phyloP scores from a whole-genome alignment of 2,797 vertebrate genomes.

The Strix occidentalis region DNA sequence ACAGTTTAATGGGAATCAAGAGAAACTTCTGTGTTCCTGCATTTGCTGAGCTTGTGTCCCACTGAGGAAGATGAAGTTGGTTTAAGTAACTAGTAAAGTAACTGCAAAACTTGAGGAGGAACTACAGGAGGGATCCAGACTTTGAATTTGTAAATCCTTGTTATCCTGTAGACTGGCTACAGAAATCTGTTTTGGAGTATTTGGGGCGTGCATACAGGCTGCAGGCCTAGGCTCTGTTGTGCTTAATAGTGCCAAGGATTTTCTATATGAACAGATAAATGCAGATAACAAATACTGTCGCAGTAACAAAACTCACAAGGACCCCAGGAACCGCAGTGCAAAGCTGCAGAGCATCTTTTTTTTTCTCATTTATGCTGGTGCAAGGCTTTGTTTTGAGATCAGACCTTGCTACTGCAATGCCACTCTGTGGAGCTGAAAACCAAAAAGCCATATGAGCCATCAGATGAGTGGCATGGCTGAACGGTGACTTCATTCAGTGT shows the following conservation, averaged over 20 bases:
- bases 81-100: not conserved
- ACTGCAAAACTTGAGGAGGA: not conserved
- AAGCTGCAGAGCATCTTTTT: not conserved
- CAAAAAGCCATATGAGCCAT: not conserved
- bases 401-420: not conserved
- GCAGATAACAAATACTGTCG: not conserved
- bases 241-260: not conserved
- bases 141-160: not conserved
- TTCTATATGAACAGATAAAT: not conserved
- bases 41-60: not conserved
- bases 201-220: not conserved
- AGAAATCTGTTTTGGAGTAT: not conserved
- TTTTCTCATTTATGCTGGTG: not conserved
- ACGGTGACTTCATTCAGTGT: not conserved
- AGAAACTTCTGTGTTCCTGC: not conserved
- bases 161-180: not conserved
- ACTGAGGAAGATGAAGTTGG: not conserved
- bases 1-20: not conserved
- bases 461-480: not conserved
- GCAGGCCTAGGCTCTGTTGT: not conserved
- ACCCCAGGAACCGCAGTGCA: not conserved
- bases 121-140: not conserved
- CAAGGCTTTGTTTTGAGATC: not conserved
- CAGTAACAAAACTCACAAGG: not conserved
- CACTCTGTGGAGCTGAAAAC: not conserved